Evolutionary conservation across 2,888 invertebrate species (phyloP), one percentile per base, ranked within the genome.

Genomic region (Cantharis rustica): DNA sequence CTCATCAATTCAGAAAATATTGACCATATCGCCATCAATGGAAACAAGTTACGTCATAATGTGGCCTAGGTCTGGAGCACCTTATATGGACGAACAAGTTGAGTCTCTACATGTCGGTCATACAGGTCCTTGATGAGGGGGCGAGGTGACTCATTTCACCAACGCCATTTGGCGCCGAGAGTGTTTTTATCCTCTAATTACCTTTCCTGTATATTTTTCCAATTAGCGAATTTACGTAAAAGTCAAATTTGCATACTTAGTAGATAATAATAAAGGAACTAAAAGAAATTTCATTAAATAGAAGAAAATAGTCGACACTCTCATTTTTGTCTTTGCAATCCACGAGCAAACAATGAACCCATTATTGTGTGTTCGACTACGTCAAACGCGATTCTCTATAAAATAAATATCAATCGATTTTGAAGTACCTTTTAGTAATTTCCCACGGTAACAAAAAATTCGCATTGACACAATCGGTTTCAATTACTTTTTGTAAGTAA

Each of bases 11-110:
- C 75, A 63, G 31, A 47, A 47, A 47, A 47, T 47, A 47, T 47
- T 47, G 31, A 71, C 69, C 70, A 73, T 73, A 77, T 79, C 77
- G 78, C 79, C 77, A 80, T 69, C 78, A 74, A 62, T 78, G 77
- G 71, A 75, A 76, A 77, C 75, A 73, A 64, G 77, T 83, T 82
- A 81, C 83, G 82, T 83, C 83, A 83, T 76, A 72, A 77, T 78
- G 82, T 82, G 82, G 83, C 83, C 82, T 83, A 83, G 83, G 83
- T 83, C 83, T 83, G 80, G 81, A 82, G 81, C 79, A 72, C 83
- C 83, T 80, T 83, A 82, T 83, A 83, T 80, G 82, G 83, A 69
- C 74, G 82, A 79, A 81, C 82, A 81, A 82, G 82, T 81, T 66
- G 63, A 27, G 63, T 69, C 75, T 74, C 74, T 80, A 78, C 82